phyloP scores from a whole-genome alignment of 2,113 vertebrate genomes.

The Elephas maximus region DNA sequence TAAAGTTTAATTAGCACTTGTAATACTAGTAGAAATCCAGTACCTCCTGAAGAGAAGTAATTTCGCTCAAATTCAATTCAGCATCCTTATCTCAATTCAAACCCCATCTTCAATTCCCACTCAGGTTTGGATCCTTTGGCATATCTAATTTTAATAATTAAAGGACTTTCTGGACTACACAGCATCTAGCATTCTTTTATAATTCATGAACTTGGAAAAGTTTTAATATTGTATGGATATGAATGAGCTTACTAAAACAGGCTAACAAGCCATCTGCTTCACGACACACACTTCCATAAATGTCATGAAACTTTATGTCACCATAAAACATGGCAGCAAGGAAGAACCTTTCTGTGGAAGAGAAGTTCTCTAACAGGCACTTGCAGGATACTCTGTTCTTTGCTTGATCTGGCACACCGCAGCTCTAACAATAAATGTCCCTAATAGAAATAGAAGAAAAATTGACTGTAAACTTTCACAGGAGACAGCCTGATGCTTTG shows the following conservation, averaged over 20 bases:
- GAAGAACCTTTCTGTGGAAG: constrained; percentile 67
- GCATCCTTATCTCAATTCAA: constrained; percentile 74
- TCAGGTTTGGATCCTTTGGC: constrained; percentile 77
- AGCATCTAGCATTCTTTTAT: constrained; percentile 70
- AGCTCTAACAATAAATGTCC: constrained; percentile 66
- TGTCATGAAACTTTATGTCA: constrained; percentile 83
- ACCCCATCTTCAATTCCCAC: constrained; percentile 75
- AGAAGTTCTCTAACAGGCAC: constrained; percentile 55
- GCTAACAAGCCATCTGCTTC: constrained; percentile 88
- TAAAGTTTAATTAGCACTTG: constrained; percentile 80
- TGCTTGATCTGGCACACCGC: constrained; percentile 59
- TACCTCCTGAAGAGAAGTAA: constrained; percentile 80
- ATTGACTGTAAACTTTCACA: constrained; percentile 1
- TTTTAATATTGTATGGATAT: constrained; percentile 80
- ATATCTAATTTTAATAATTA: constrained; percentile 84
- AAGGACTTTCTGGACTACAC: constrained; percentile 70
- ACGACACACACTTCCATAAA: constrained; percentile 80
- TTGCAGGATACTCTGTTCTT: constrained; percentile 50
- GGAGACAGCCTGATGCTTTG: constrained; percentile 22
- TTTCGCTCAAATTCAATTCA: constrained; percentile 75
- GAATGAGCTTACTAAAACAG: constrained; percentile 82
- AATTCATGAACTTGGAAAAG: constrained; percentile 84
- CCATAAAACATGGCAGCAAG: constrained; percentile 78
- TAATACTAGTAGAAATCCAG: constrained; percentile 70
- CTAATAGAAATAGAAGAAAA: constrained; percentile 39